phyloP scores from a whole-genome alignment of 2,797 vertebrate genomes.

The Lacerta agilis region DNA sequence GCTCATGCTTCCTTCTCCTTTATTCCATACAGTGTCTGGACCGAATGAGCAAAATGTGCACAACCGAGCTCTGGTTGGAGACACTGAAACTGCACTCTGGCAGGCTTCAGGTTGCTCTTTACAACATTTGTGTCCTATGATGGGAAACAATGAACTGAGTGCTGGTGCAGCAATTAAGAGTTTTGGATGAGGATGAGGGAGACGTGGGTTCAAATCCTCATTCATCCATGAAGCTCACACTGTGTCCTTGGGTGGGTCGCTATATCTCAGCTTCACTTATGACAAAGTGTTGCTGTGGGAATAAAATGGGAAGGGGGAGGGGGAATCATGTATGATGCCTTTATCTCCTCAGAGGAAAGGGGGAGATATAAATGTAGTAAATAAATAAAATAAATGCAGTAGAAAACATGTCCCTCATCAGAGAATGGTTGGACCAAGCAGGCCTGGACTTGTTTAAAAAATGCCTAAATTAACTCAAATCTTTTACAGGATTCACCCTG shows the following conservation, averaged over 20 bases:
- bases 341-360: not conserved
- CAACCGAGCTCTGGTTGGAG: not conserved
- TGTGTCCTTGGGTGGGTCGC: not conserved
- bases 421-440: not conserved
- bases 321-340: not conserved
- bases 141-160: not conserved
- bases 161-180: not conserved
- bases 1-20: not conserved
- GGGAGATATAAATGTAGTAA: not conserved
- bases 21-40: not conserved
- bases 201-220: not conserved
- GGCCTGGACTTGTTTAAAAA: not conserved
- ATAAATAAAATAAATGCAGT: not conserved
- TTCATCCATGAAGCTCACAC: not conserved
- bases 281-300: not conserved
- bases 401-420: not conserved
- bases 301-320: not conserved
- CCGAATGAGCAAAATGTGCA: not conserved
- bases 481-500: not conserved
- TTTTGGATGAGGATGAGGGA: not conserved
- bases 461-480: not conserved
- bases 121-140: not conserved
- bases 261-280: too few relatives aligned
- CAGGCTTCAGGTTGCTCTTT: not conserved
- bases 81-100: not conserved